phyloP scores from a whole-genome alignment of 37 sponge, comb jelly and placozoan genomes.

The Amphimedon queenslandica region DNA sequence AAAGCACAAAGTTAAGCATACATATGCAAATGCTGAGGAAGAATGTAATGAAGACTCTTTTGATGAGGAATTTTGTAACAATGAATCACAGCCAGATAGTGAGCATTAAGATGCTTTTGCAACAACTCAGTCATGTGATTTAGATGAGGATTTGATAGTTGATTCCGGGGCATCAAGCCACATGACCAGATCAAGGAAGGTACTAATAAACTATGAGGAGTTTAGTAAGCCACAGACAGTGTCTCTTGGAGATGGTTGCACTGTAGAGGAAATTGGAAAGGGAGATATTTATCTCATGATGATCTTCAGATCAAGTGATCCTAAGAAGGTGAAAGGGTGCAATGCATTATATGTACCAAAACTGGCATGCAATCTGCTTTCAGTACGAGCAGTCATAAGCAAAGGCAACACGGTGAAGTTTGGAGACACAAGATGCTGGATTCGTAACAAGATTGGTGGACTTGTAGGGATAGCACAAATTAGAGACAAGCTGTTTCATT shows the following conservation, averaged over 20 bases:
- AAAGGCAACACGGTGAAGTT: slow-evolving; percentile 37
- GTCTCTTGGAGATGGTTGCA: slow-evolving; percentile 23
- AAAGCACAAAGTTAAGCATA: slow-evolving; percentile 19
- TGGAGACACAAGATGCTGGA: too few relatives aligned
- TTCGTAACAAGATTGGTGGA: too few relatives aligned
- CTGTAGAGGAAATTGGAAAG: slow-evolving; percentile 21
- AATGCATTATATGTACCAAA: slow-evolving; percentile 31
- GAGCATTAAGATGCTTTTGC: too few relatives aligned
- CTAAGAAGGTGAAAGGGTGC: slow-evolving; percentile 8
- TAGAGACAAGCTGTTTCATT: too few relatives aligned
- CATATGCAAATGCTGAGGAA: not conserved
- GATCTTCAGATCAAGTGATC: slow-evolving; percentile 15
- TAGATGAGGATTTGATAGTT: slow-evolving; percentile 5
- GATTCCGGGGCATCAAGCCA: slow-evolving; percentile 20
- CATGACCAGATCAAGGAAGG: not conserved
- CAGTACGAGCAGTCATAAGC: slow-evolving; percentile 25
- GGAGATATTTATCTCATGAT: slow-evolving; percentile 20
- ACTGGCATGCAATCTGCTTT: slow-evolving; percentile 38
- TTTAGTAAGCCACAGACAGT: slow-evolving; percentile 4
- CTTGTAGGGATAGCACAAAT: too few relatives aligned
- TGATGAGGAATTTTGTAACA: not conserved
- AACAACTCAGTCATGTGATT: not conserved
- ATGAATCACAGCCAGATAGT: too few relatives aligned
- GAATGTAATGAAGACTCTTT: not conserved
- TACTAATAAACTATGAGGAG: slow-evolving; percentile 4